Base-by-base conservation (phyloP, 1,140 invertebrate genomes). In the Ladona fulva region DNA sequence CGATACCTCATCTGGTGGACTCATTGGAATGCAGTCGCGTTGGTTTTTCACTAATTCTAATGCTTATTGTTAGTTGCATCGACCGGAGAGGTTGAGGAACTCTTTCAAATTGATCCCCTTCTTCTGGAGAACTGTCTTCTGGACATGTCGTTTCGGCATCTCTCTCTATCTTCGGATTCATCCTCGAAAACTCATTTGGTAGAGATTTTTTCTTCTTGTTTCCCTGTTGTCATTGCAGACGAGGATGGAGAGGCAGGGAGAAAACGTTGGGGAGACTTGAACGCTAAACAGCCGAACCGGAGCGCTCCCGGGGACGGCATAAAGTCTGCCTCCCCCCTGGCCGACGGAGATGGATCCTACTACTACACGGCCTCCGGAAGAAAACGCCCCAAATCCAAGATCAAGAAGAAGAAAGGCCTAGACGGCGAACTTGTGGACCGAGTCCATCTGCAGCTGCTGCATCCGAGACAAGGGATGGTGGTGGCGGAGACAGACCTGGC, bases 151-250 rank as follows among this genome's bases (percentile, higher is more conserved):
- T 22, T 3, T 66, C 52, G 52, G 14, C n/a, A 66, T 66, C 52
- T 52, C 44, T 52, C 44, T 11, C 44, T 22, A 5, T 22, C 52
- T 66, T 22, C 16, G 52, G 52, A 3, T 3, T 22, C 52, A 5
- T 66, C 52, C 52, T 66, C 52, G 52, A 22, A 3, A 66, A 66
- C 52, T 22, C 14, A 66, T 6, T 22, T 22, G 16, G 52, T 66
- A 22, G 52, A 66, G 52, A 66, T 66, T 66, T 66, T 66, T 66
- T 66, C 12, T 22, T 66, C 52, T 66, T 19, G 14, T 66, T 66
- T 66, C 52, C 52, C 52, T 66, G 52, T 66, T 66, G n/a, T 66
- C 52, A 66, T 66, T 66, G 52, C 52, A 66, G 52, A 66, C 52
- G 52, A 66, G 52, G 52, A 52, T 52, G 44, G 44, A 52, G 44